A percentile compares a stretch with the other conserved stretches of the same genome.
Evolutionary conservation across 2,888 invertebrate genomes (phyloP).

Genomic region (Nebria salina): DNA sequence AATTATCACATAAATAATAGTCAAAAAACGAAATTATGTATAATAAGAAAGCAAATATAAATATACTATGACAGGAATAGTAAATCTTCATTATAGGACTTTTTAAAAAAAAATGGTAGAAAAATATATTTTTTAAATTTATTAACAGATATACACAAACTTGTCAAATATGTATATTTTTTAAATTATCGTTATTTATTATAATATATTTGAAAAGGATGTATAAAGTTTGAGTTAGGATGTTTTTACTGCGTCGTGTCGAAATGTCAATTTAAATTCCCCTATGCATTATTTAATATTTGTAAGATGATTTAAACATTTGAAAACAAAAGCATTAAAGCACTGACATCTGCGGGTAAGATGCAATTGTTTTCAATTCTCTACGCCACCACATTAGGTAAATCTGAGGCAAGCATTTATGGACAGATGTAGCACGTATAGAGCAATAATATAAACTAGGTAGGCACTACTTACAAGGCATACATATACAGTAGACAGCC

Average conservation of each 20-base stretch:
- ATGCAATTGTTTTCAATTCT: background rate
- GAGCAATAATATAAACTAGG: background rate
- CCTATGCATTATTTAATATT: background rate
- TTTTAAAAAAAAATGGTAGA: no score
- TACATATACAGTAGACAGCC: background rate
- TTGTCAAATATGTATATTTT: no score
- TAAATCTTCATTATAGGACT: no score
- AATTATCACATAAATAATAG: no score
- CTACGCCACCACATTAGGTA: constrained; percentile 1
- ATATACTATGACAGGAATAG: no score
- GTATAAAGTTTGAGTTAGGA: background rate
- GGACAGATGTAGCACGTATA: constrained; percentile 1
- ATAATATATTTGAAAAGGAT: no score
- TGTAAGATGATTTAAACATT: background rate
- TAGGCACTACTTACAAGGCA: background rate
- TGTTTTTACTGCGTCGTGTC: background rate
- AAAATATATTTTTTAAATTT: no score
- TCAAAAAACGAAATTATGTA: no score
- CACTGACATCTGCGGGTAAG: background rate
- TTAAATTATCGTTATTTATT: no score
- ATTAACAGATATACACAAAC: no score
- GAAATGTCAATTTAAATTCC: background rate
- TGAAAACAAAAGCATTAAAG: background rate
- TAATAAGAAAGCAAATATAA: no score
- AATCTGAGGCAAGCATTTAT: background rate